These are phyloP conservation scores for Prosopocoilus inquinatus DNA, from an alignment of 2,888 invertebrate species.

Conservation along the genomic window DNA sequence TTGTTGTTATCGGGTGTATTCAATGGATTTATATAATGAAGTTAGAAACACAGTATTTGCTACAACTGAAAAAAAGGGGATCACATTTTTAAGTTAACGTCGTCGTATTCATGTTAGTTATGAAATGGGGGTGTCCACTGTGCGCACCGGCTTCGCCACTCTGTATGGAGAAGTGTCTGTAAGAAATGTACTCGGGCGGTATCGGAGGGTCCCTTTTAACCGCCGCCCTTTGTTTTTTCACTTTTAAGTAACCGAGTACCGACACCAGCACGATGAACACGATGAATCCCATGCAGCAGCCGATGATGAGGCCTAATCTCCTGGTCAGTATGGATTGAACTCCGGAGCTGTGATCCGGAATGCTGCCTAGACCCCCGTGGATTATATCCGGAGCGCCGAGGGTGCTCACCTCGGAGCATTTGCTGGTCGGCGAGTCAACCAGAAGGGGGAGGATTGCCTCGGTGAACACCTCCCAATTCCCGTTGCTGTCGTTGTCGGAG, in stretches of 20 bases:
- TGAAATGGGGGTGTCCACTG: constrained; percentile 48
- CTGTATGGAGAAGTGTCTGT: constrained; percentile 70
- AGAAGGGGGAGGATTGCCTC: constrained; percentile 57
- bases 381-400: constrained; percentile 68
- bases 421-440: constrained; percentile 70
- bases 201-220: constrained; percentile 70
- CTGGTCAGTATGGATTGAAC: constrained; percentile 76
- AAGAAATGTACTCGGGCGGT: constrained; percentile 80
- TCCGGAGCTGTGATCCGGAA: constrained; percentile 49
- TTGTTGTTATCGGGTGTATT: no score
- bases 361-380: constrained; percentile 54
- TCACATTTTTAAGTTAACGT: constrained; percentile 35
- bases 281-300: constrained; percentile 81
- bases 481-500: constrained; percentile 55
- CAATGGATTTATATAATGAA: no score
- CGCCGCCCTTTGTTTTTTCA: constrained; percentile 77
- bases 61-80: no score
- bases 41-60: no score
- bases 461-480: constrained; percentile 54
- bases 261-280: constrained; percentile 82
- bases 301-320: constrained; percentile 80
- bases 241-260: constrained; percentile 80
- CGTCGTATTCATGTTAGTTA: constrained; percentile 48
- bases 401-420: constrained; percentile 75
- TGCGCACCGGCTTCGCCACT: constrained; percentile 57